phyloP scores from a whole-genome alignment of 1,140 invertebrate species.

The Sinonovacula constricta region DNA sequence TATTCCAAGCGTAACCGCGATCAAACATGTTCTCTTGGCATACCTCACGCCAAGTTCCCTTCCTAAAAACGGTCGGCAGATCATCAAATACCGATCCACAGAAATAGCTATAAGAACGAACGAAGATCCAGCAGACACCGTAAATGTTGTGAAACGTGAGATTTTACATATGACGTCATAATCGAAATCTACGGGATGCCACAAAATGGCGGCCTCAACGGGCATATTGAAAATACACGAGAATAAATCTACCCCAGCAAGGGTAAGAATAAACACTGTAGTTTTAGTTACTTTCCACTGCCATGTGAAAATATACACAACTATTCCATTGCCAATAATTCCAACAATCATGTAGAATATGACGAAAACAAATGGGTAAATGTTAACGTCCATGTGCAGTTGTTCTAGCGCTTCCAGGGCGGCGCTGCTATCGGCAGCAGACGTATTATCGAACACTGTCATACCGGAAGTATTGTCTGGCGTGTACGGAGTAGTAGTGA shows the following conservation, averaged over 20 bases:
- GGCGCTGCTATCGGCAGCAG: background rate
- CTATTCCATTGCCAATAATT: conserved; percentile 40
- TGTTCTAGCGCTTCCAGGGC: background rate
- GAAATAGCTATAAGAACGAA: conserved; percentile 44
- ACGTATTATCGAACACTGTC: too few species aligned
- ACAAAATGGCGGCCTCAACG: conserved; percentile 40
- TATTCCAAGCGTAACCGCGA: conserved; percentile 26
- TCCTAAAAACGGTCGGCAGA: conserved; percentile 40
- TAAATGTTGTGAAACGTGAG: conserved; percentile 38
- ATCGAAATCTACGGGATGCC: conserved; percentile 39
- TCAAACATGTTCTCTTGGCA: conserved; percentile 27
- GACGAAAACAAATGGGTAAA: conserved; percentile 45
- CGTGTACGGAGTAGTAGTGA: too few species aligned
- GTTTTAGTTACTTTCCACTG: conserved; percentile 49
- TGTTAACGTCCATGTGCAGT: conserved; percentile 22
- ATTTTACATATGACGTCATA: conserved; percentile 49
- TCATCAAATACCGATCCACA: conserved; percentile 43
- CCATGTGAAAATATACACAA: conserved; percentile 33
- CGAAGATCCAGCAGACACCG: conserved; percentile 18
- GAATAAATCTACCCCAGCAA: conserved; percentile 36
- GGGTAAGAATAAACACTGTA: conserved; percentile 37
- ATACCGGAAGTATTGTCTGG: too few species aligned
- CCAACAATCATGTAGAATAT: conserved; percentile 43
- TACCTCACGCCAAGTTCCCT: conserved; percentile 26
- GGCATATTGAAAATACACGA: conserved; percentile 49